Evolutionary conservation across 2,888 invertebrate genomes (phyloP).

Genomic region (Slavum lentiscoides): DNA sequence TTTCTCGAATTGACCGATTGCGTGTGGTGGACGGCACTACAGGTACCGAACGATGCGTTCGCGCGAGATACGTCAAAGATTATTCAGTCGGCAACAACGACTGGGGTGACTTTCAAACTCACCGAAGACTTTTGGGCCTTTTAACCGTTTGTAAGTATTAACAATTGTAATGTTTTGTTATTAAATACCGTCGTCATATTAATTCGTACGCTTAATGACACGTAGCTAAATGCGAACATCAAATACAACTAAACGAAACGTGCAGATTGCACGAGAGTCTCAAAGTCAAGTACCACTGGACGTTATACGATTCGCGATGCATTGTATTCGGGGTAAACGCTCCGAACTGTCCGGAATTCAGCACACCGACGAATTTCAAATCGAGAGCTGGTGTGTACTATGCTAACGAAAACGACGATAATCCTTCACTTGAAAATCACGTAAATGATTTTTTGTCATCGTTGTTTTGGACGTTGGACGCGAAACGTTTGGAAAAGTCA

Average conservation of each 20-base stretch:
- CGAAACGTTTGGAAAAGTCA: constrained; percentile 71
- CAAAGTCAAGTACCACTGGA: constrained; percentile 83
- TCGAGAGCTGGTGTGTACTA: constrained; percentile 82
- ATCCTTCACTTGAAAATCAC: constrained; percentile 74
- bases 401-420: constrained; percentile 74
- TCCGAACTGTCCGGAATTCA: constrained; percentile 60
- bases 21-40: constrained; percentile 78
- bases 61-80: constrained; percentile 83
- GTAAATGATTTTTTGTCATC: constrained; percentile 86
- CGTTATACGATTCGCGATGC: constrained; percentile 83
- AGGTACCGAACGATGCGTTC: constrained; percentile 76
- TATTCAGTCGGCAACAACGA: constrained; percentile 95
- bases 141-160: constrained; percentile 71
- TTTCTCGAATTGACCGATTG: constrained; percentile 72
- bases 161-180: background rate
- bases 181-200: background rate
- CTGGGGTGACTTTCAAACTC: constrained; percentile 97
- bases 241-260: constrained; percentile 82
- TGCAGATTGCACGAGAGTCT: constrained; percentile 85
- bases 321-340: constrained; percentile 72
- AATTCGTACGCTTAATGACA: background rate
- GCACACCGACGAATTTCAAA: constrained; percentile 83
- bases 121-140: constrained; percentile 83
- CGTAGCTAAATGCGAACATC: constrained; percentile 74
- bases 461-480: constrained; percentile 94